Evolutionary conservation across 1,140 invertebrate genomes (phyloP).

Genomic region (Planococcus citri): DNA sequence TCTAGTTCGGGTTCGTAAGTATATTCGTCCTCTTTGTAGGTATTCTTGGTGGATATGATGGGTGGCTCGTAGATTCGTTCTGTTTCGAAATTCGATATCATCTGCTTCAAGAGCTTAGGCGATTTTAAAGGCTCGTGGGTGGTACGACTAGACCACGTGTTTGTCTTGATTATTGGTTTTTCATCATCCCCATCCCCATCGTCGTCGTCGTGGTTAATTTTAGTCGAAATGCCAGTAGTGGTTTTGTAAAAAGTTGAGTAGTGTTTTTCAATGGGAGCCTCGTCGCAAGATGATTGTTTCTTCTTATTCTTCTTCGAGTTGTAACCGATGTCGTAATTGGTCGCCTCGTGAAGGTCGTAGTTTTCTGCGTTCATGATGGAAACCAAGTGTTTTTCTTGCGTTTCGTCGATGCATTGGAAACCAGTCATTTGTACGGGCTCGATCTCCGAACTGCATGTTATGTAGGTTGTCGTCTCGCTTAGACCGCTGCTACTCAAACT

Average conservation of each 20-base stretch:
- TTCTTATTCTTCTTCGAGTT: neutral
- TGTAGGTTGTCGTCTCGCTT: conserved; percentile 21
- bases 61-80: conserved; percentile 23
- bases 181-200: neutral
- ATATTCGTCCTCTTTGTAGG: conserved; percentile 28
- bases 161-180: neutral
- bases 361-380: conserved; percentile 11
- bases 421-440: conserved; percentile 23
- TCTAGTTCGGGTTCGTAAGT: conserved; percentile 29
- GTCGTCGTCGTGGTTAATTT: neutral
- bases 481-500: conserved; percentile 21
- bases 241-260: neutral
- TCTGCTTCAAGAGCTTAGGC: neutral
- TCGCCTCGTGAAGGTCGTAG: conserved; percentile 17
- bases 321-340: conserved; percentile 19
- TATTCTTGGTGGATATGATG: conserved; percentile 19
- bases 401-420: conserved; percentile 23
- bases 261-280: neutral
- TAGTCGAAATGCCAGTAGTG: neutral
- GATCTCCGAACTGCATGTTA: conserved; percentile 22
- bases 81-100: conserved; percentile 3
- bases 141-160: neutral
- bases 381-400: conserved; percentile 16
- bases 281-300: neutral
- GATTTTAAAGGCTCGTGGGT: neutral